Conservation (phyloP, 2,113 vertebrate species). For the Atlantisia rogersi region DNA sequence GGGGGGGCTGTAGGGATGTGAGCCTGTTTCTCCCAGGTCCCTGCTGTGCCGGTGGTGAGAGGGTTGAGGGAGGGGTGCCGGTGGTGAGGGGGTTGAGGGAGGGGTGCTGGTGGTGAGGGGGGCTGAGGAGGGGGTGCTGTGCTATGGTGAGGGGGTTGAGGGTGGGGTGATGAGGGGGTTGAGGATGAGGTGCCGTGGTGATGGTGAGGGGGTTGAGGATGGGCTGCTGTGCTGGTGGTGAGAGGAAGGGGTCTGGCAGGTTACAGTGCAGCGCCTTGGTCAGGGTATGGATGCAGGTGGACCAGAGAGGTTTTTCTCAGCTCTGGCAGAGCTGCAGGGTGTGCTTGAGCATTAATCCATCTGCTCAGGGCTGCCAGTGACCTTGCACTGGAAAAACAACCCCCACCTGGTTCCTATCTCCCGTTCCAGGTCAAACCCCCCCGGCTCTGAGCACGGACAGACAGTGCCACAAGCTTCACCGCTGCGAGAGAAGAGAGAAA, state of each 20-base stretch:
- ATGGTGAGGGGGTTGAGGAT: no score
- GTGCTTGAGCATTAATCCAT: neutral
- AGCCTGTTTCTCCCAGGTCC: fast-evolving
- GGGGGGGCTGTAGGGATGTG: fast-evolving
- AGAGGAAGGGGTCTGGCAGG: neutral
- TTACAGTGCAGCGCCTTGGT: no score
- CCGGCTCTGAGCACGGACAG: fast-evolving
- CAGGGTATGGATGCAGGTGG: fast-evolving
- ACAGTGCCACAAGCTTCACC: fast-evolving
- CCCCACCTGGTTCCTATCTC: fast-evolving
- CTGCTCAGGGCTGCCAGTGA: neutral
- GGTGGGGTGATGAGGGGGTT: no score
- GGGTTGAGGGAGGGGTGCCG: neutral
- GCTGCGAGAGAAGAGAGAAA: fast-evolving
- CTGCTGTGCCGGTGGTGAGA: neutral
- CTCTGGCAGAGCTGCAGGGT: neutral
- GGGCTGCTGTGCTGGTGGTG: no score
- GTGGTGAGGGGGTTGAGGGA: no score
- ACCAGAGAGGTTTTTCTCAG: neutral
- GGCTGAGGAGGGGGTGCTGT: no score
- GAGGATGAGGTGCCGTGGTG: no score
- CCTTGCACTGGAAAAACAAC: neutral
- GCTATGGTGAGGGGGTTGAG: no score
- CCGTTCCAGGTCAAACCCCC: fast-evolving
- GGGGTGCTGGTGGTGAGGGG: no score